phyloP scores from a whole-genome alignment of 2,113 vertebrate genomes.

The cattle (Bos taurus) region DNA sequence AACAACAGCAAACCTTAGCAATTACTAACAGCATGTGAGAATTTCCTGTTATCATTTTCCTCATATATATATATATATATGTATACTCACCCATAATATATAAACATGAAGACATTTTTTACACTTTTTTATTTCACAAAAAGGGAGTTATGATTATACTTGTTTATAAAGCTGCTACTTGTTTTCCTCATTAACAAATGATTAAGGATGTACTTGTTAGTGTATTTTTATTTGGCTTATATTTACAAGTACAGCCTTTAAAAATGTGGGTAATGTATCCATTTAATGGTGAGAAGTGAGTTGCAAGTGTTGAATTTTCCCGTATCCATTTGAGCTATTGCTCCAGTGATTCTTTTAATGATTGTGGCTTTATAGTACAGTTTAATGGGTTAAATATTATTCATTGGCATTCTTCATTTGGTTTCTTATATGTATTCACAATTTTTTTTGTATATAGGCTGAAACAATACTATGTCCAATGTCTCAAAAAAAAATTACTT shows the following conservation, averaged over 20 bases:
- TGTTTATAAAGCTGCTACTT: neutral
- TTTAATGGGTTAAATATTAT: neutral
- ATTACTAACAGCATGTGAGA: neutral
- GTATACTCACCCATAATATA: neutral
- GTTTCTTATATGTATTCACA: neutral
- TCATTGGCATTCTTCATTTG: neutral
- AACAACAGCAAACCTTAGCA: neutral
- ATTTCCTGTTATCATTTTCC: neutral
- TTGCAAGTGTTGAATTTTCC: neutral
- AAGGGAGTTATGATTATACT: neutral
- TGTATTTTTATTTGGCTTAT: neutral
- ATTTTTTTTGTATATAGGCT: neutral
- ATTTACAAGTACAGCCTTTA: neutral
- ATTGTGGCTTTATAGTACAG: neutral
- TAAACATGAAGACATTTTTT: neutral
- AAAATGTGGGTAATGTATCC: neutral
- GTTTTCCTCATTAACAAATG: neutral
- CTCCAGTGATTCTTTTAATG: neutral
- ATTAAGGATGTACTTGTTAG: neutral
- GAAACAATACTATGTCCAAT: neutral
- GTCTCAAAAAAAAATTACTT: neutral
- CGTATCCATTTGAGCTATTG: neutral
- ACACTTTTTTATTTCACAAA: neutral
- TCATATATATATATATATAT: neutral
- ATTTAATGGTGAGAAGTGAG: neutral